A percentile compares a stretch with the other conserved stretches of the same genome.
Conservation (phyloP, 2,888 invertebrate genomes). For the Tanytarsus gracilentus region DNA sequence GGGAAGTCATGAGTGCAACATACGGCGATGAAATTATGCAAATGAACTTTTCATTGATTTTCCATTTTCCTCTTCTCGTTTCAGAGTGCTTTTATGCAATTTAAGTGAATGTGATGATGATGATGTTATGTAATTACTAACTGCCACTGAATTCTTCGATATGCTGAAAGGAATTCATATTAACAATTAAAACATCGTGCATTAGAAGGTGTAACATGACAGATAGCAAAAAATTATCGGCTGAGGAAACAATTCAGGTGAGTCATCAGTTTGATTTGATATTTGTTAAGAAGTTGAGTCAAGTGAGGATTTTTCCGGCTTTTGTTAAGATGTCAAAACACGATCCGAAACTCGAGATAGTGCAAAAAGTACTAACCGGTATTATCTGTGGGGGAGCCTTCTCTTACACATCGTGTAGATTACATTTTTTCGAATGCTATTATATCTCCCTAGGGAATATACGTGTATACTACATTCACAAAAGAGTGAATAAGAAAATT, state of each 20-base stretch:
- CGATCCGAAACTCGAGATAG: too few species aligned
- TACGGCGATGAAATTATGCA: conserved; percentile 27
- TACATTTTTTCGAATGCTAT: too few species aligned
- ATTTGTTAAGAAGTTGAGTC: too few species aligned
- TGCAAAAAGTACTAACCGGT: too few species aligned
- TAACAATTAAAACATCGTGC: background rate
- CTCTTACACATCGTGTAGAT: too few species aligned
- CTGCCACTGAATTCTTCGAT: background rate
- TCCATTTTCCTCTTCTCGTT: conserved; percentile 22
- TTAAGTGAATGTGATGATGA: background rate
- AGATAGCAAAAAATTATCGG: conserved; percentile 39
- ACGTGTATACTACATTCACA: too few species aligned
- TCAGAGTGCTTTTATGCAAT: background rate
- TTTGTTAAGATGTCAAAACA: too few species aligned
- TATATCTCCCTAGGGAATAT: too few species aligned
- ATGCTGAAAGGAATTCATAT: background rate
- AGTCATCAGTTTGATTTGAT: conserved; percentile 33
- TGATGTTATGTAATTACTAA: conserved; percentile 11
- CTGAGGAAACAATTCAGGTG: conserved; percentile 45
- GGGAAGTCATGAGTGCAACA: conserved; percentile 20
- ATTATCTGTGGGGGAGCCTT: too few species aligned
- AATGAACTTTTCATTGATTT: conserved; percentile 27
- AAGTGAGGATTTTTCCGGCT: too few species aligned
- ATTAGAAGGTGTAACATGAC: background rate
- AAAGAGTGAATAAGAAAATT: too few species aligned